phyloP scores from a whole-genome alignment of 2,797 vertebrate species.

The Picus viridis region DNA sequence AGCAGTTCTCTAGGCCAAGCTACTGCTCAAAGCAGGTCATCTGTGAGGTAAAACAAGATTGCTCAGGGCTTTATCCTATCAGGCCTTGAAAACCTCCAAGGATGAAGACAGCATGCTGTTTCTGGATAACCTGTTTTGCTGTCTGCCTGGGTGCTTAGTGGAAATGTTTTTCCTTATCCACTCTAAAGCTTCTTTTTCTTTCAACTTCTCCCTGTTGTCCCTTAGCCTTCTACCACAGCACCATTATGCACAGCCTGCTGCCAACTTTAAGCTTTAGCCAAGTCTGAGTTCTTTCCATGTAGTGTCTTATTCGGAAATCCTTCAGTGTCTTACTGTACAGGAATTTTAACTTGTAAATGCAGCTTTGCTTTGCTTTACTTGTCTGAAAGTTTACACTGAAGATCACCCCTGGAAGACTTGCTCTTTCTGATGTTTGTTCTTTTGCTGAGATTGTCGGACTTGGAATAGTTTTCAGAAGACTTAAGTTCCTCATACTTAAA shows the following conservation, averaged over 20 bases:
- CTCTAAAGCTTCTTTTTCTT: neutral
- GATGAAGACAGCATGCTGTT: neutral
- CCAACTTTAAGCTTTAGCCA: neutral
- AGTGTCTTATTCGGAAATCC: neutral
- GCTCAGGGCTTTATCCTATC: neutral
- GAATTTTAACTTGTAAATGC: neutral
- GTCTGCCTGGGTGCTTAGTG: neutral
- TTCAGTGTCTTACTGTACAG: neutral
- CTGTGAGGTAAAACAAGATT: neutral
- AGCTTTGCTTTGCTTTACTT: neutral
- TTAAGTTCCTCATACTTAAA: neutral
- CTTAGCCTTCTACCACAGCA: neutral
- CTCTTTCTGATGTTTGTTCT: neutral
- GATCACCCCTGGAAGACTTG: neutral
- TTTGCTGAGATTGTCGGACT: neutral
- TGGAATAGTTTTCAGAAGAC: neutral
- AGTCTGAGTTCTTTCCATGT: neutral
- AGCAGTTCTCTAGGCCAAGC: neutral
- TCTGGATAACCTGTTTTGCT: neutral
- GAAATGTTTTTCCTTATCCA: neutral
- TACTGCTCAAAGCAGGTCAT: neutral
- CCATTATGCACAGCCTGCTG: neutral
- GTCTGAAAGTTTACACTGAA: neutral
- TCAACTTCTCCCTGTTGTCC: neutral
- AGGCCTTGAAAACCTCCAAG: neutral